A percentile compares a stretch with the other conserved stretches of the same genome.
phyloP scores from a whole-genome alignment of 2,888 invertebrate genomes.

The Cosmia trapezina region DNA sequence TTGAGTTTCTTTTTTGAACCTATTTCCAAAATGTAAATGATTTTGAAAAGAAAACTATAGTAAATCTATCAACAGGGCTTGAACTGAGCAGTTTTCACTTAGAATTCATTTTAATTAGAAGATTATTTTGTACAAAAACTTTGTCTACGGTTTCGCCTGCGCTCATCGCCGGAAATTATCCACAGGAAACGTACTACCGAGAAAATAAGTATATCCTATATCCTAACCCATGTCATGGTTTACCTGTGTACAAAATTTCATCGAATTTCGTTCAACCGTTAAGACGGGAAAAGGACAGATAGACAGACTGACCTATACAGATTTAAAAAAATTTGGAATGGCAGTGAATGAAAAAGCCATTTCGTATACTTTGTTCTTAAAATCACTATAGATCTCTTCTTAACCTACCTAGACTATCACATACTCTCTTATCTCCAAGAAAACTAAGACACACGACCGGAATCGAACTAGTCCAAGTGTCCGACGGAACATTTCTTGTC shows the following conservation, averaged over 20 bases:
- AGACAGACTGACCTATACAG: no score
- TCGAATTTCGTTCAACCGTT: no score
- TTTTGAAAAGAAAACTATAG: background rate
- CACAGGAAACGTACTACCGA: background rate
- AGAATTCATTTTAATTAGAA: background rate
- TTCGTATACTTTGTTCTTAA: background rate
- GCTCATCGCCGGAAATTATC: no score
- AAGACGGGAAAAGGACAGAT: no score
- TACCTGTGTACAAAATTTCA: no score
- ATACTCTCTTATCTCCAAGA: background rate
- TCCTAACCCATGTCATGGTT: background rate
- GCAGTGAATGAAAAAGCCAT: background rate
- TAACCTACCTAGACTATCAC: background rate
- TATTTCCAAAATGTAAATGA: background rate
- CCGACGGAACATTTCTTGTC: conserved; percentile 25
- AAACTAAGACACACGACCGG: conserved; percentile 18
- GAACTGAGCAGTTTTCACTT: background rate
- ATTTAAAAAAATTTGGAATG: no score
- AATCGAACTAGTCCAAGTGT: conserved; percentile 31
- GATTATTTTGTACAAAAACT: background rate
- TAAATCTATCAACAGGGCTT: background rate
- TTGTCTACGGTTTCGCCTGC: no score
- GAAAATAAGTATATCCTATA: background rate
- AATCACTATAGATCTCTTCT: background rate
- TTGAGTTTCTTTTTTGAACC: background rate